These are phyloP conservation scores for Oryzias celebensis DNA, from an alignment of 2,113 vertebrate species.

Conservation along the genomic window DNA sequence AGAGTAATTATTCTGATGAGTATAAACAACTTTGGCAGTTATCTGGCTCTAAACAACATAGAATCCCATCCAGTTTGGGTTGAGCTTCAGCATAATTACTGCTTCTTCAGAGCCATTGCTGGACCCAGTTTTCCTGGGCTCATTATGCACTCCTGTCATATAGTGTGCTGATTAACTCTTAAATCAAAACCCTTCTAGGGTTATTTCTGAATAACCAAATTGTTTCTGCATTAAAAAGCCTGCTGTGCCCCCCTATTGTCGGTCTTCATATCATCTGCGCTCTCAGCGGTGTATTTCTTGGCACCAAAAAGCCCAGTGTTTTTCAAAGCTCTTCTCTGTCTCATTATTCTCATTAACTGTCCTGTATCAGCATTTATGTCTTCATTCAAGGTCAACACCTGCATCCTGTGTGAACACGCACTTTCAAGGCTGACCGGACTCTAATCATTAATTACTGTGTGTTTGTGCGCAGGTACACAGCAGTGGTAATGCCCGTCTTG, in stretches of 20 bases:
- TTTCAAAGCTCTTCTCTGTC: slow-evolving; percentile 8
- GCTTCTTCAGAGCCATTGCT: slow-evolving; percentile 25
- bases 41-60: slow-evolving; percentile 54
- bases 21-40: slow-evolving; percentile 63
- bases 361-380: slow-evolving; percentile 28
- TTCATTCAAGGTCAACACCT: slow-evolving; percentile 24
- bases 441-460: slow-evolving; percentile 8
- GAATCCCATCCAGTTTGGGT: slow-evolving; percentile 54
- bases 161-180: slow-evolving; percentile 52
- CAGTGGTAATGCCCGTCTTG: slow-evolving; percentile 91
- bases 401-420: not conserved
- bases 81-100: slow-evolving; percentile 55
- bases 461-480: slow-evolving; percentile 83
- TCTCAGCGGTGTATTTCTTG: slow-evolving; percentile 32
- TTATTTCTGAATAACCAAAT: slow-evolving; percentile 56
- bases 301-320: slow-evolving; percentile 8
- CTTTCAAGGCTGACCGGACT: slow-evolving; percentile 4
- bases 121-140: slow-evolving; percentile 40
- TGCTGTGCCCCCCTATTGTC: slow-evolving; percentile 39
- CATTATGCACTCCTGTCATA: slow-evolving; percentile 54
- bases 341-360: slow-evolving; percentile 33
- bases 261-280: slow-evolving; percentile 18
- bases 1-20: slow-evolving; percentile 65
- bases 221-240: slow-evolving; percentile 40
- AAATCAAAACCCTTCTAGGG: slow-evolving; percentile 42